phyloP scores from a whole-genome alignment of 2,888 invertebrate species.

The Branchipolynoe longqiensis region DNA sequence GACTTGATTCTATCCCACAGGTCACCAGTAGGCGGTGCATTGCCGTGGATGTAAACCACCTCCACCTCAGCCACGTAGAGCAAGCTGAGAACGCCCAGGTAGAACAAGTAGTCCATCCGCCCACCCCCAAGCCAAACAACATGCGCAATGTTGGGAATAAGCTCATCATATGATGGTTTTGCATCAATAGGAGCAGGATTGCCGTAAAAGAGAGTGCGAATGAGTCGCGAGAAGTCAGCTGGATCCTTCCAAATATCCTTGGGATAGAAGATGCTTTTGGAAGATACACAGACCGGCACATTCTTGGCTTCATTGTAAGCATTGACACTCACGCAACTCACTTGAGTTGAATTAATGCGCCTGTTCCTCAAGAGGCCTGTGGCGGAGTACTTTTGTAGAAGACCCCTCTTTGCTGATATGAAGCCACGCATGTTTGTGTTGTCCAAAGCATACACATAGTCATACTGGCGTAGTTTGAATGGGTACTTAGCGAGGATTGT shows the following conservation, averaged over 20 bases:
- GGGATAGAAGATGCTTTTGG: conserved; percentile 67
- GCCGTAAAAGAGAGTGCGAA: conserved; percentile 72
- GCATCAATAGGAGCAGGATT: conserved; percentile 65
- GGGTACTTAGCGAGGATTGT: conserved; percentile 67
- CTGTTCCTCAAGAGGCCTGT: neutral
- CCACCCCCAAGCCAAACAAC: conserved; percentile 77
- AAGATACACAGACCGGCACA: conserved; percentile 61
- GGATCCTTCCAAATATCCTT: conserved; percentile 72
- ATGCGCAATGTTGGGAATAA: conserved; percentile 78
- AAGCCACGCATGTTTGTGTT: conserved; percentile 1
- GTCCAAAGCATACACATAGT: conserved; percentile 64
- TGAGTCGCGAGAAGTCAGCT: conserved; percentile 68
- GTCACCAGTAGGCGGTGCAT: conserved; percentile 72
- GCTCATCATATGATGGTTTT: conserved; percentile 62
- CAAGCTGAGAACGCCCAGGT: conserved; percentile 76
- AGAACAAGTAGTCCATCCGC: conserved; percentile 77
- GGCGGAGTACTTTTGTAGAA: neutral
- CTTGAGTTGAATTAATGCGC: neutral
- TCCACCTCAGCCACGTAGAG: conserved; percentile 73
- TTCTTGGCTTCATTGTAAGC: neutral
- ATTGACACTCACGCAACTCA: conserved; percentile 1
- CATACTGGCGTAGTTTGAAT: conserved; percentile 36
- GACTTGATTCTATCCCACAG: conserved; percentile 73
- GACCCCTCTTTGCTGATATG: conserved; percentile 34
- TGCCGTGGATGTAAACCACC: conserved; percentile 75